phyloP scores from a whole-genome alignment of 2,113 vertebrate species.

The Theristicus caerulescens region DNA sequence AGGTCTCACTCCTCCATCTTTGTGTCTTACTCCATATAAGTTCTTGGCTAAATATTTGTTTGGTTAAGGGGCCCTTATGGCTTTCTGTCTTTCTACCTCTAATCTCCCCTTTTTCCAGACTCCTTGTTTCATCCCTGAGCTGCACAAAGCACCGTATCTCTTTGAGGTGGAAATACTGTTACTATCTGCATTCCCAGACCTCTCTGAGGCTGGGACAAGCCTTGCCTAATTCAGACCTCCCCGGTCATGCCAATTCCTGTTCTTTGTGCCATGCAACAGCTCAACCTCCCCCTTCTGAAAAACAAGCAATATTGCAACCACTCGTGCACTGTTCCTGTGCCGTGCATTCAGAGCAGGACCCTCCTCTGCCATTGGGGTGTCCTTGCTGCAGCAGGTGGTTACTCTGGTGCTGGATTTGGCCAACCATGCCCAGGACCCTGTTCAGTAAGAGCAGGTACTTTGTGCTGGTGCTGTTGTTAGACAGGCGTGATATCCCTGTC shows the following conservation, averaged over 20 bases:
- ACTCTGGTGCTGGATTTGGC: background rate
- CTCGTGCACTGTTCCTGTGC: rapidly evolving
- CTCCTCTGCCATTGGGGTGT: background rate
- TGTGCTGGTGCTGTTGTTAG: background rate
- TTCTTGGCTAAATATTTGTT: background rate
- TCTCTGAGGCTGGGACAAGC: background rate
- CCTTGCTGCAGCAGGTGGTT: background rate
- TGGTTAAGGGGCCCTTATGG: background rate
- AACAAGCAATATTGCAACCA: background rate
- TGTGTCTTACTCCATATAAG: background rate
- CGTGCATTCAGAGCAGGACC: background rate
- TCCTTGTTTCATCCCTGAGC: background rate
- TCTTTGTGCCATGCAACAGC: background rate
- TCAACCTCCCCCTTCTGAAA: background rate
- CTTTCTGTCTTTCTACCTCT: background rate
- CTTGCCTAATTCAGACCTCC: background rate
- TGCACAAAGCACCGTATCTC: rapidly evolving
- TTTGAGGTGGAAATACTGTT: background rate
- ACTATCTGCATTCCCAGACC: background rate
- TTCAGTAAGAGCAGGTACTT: background rate
- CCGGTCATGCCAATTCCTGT: background rate
- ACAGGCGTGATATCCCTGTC: background rate
- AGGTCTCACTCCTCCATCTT: background rate
- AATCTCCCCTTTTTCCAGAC: background rate
- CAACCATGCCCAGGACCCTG: background rate